phyloP scores from a whole-genome alignment of 2,113 vertebrate species.

The Dromiciops gliroides region DNA sequence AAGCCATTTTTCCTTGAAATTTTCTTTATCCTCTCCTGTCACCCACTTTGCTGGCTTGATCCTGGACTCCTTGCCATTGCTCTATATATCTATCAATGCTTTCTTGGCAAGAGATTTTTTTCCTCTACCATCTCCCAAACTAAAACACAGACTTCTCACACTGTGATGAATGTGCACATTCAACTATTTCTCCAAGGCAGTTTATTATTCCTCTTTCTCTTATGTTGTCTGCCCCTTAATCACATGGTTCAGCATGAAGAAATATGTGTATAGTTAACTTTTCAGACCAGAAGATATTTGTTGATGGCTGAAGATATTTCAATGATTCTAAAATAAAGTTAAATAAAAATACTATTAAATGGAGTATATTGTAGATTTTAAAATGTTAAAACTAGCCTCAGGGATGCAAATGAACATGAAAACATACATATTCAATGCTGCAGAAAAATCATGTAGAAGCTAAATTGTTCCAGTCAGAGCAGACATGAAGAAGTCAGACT shows the following conservation, averaged over 20 bases:
- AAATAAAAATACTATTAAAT: slow-evolving; percentile 25
- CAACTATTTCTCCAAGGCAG: slow-evolving; percentile 68
- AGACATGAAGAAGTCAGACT: slow-evolving; percentile 24
- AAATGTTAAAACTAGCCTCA: slow-evolving; percentile 53
- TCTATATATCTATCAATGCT: slow-evolving; percentile 69
- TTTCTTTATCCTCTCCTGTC: slow-evolving; percentile 61
- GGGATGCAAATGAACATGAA: slow-evolving; percentile 20
- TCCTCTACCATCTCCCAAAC: slow-evolving; percentile 62
- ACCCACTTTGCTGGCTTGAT: slow-evolving; percentile 68
- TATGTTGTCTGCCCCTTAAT: slow-evolving; percentile 41
- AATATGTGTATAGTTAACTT: slow-evolving; percentile 54
- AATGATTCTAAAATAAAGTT: slow-evolving; percentile 44
- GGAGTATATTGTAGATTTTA: slow-evolving; percentile 58
- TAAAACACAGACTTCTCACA: slow-evolving; percentile 64
- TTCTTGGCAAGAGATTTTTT: slow-evolving; percentile 72
- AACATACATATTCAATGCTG: neutral
- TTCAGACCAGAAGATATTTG: slow-evolving; percentile 29
- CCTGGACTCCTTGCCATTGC: slow-evolving; percentile 62
- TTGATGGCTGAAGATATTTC: slow-evolving; percentile 42
- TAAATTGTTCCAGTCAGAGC: slow-evolving; percentile 18
- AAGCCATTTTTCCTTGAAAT: slow-evolving; percentile 53
- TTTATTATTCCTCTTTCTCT: slow-evolving; percentile 60
- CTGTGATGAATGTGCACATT: slow-evolving; percentile 74
- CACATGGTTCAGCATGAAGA: slow-evolving; percentile 15
- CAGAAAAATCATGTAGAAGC: slow-evolving; percentile 11